These are phyloP conservation scores for Drosophila suzukii DNA, from an alignment of 1,140 invertebrate genomes.

Conservation along the genomic window DNA sequence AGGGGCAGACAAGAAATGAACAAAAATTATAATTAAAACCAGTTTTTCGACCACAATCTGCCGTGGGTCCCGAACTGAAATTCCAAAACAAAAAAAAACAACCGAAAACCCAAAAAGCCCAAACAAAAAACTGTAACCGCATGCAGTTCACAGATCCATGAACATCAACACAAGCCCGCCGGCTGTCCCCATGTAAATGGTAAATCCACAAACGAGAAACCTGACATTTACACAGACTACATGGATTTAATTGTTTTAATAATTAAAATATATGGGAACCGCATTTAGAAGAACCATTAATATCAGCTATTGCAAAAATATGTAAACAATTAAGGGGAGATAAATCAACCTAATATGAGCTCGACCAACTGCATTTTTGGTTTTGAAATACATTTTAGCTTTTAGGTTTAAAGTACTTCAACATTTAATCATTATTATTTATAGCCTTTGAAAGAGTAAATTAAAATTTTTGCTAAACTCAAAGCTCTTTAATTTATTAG, in stretches of 20 bases:
- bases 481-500: neutral
- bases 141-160: conserved; percentile 67
- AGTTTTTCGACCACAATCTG: conserved; percentile 60
- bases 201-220: conserved; percentile 7
- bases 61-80: conserved; percentile 46
- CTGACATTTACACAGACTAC: conserved; percentile 8
- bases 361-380: neutral
- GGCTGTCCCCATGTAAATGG: conserved; percentile 26
- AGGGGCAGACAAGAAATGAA: conserved; percentile 34
- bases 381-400: neutral
- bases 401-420: neutral
- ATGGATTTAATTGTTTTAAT: neutral
- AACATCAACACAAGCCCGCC: conserved; percentile 50
- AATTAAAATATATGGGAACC: neutral
- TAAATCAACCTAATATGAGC: neutral
- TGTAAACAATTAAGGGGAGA: no score
- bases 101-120: conserved; percentile 21
- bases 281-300: neutral
- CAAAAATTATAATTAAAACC: conserved; percentile 72
- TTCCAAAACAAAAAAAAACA: conserved; percentile 6
- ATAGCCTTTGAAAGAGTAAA: neutral
- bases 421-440: neutral
- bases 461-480: neutral
- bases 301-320: neutral
- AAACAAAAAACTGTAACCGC: conserved; percentile 38